Evolutionary conservation across 2,888 invertebrate genomes (phyloP), one percentile per base, ranked within the genome.

Genomic region (Tenthredo distinguenda): DNA sequence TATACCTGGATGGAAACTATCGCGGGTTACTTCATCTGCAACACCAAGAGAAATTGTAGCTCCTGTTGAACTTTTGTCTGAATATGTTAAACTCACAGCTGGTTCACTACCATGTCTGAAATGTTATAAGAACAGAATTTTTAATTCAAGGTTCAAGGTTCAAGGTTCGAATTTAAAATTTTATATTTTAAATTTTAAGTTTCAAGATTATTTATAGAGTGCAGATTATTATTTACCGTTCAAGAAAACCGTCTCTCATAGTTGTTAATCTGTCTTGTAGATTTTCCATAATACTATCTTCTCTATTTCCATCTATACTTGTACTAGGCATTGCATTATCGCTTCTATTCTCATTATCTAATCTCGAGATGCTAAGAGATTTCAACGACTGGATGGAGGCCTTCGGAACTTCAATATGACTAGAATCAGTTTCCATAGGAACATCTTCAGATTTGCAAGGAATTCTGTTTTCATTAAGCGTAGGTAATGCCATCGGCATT

Each of bases 21-120:
- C 91, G 31, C 93, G 91, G 74, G 92, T 93, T 68, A 93, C 89
- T 91, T 94, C 94, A 87, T 94, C 93, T 15, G 93, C 94, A 43
- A 95, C 94, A 34, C 94, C 94, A 87, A 95, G 91, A 84, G 94
- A 95, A 88, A 95, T 95, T 2, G 95, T 95, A 47, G 96, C 95
- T 88, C 95, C 95, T 0, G 95, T 95, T 0, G 95, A 95, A 88
- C 96, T 95, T 91, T 95, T 95, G 88, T 95, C 95, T 21, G 95
- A 95, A 91, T 96, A 96, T 84, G 94, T 94, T 85, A 96, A 92
- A 91, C 94, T 95, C 74, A 96, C 95, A 79, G 96, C 95, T 9
- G 96, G 96, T 91, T 96, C 96, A 71, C 94, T 93, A 58, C 94
- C 93, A 91, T 95, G 93, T 90, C 95, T 94, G 83, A 12, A 90